Base-by-base conservation (phyloP, 1,140 invertebrate genomes). In the Aphis craccivora region DNA sequence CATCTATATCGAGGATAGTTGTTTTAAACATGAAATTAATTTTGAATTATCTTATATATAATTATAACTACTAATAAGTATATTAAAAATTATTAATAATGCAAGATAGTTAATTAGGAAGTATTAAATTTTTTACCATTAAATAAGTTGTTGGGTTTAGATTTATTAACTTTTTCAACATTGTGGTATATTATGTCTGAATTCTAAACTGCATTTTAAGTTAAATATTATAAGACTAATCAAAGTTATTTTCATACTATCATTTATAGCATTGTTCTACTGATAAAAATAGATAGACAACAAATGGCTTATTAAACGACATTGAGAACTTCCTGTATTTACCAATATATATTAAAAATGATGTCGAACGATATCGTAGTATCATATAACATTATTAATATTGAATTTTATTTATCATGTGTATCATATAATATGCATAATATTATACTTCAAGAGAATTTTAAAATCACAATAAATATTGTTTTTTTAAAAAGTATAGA, bases 261-360 rank as follows among this genome's bases (percentile, higher is more conserved):
- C 14, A 14, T 14, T 67, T 0, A 67, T 67, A n/a, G 60, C 60
- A 14, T 67, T 67, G 60, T 67, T 30, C 1, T 60, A 60, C 8
- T 30, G 55, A 60, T 60, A 30, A 60, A 60, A 60, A 60, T 14
- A 60, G 25, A 60, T 60, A 11, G 9, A 60, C 55, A 60, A 60
- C 25, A 30, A 60, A 60, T 60, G 9, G 55, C 25, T 67, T n/a
- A 18, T 67, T 67, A 6, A 18, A 67, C 30, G 60, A n/a, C 60
- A 67, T 67, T 67, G 60, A 67, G 60, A n/a, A 67, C 60, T 67
- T 67, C 30, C 60, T n/a, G 60, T 67, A 67, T 67, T 67, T 67
- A 67, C 60, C 60, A 67, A 67, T n/a, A 18, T n/a, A 60, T n/a
- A 67, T 30, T 11, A 18, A 67, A n/a, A 67, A n/a, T 30, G 60